These are phyloP conservation scores for Papilio gigon DNA, from an alignment of 2,888 invertebrate species.

Conservation along the genomic window DNA sequence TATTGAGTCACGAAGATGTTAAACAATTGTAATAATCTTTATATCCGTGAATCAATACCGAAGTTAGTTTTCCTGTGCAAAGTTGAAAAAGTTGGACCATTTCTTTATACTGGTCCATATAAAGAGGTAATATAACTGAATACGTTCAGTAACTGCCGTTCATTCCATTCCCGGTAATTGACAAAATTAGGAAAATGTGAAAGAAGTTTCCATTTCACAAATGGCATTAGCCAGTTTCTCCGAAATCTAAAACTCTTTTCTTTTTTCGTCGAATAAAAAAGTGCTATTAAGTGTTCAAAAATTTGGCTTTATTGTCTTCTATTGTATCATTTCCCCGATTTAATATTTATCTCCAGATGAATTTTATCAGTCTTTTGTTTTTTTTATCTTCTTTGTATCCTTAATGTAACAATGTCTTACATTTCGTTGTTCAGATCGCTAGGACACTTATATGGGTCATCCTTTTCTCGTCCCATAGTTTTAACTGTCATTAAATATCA, in stretches of 20 bases:
- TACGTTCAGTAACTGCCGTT: slow-evolving; percentile 32
- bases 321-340: not conserved
- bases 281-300: slow-evolving; percentile 22
- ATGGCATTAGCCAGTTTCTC: slow-evolving; percentile 34
- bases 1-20: not conserved
- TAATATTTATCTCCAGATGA: not conserved
- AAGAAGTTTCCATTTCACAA: slow-evolving; percentile 41
- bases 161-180: slow-evolving; percentile 36
- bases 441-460: no score
- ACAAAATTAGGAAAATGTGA: slow-evolving; percentile 40
- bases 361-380: not conserved
- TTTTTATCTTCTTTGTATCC: not conserved
- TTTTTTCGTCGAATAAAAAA: slow-evolving; percentile 14
- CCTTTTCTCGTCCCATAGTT: no score
- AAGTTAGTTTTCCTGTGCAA: slow-evolving; percentile 12
- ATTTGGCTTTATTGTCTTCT: not conserved
- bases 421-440: not conserved
- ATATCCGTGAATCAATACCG: not conserved
- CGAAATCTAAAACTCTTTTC: slow-evolving; percentile 26
- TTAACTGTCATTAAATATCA: no score
- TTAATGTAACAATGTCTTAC: not conserved
- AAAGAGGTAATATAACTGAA: slow-evolving; percentile 27
- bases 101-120: slow-evolving; percentile 19
- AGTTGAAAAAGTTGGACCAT: slow-evolving; percentile 28
- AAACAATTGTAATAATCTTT: slow-evolving; percentile 1